Evolutionary conservation across 2,113 vertebrate species (phyloP).

Genomic region (Toxotes jaculatrix): DNA sequence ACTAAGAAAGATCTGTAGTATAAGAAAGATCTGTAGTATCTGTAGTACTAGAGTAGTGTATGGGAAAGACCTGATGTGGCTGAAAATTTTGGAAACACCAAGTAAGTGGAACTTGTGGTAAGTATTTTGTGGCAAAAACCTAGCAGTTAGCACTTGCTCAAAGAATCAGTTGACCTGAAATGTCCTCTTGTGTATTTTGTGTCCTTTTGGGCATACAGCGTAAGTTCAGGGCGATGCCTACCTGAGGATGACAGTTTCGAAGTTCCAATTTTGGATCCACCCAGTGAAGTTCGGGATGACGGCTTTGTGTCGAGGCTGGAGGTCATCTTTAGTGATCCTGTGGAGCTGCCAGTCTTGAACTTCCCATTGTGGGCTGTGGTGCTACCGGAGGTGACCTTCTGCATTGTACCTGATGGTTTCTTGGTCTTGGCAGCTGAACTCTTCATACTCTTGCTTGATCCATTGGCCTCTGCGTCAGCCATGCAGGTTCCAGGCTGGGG

Average conservation of each 20-base stretch:
- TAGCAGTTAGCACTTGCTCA: too few relatives aligned
- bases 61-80: not conserved
- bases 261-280: conserved; percentile 63
- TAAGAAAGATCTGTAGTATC: too few relatives aligned
- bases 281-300: conserved; percentile 52
- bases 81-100: not conserved
- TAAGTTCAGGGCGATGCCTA: conserved; percentile 8
- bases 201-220: too few relatives aligned
- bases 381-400: conserved; percentile 24
- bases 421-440: conserved; percentile 63
- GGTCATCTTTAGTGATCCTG: conserved; percentile 49
- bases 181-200: not conserved
- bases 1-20: too few relatives aligned
- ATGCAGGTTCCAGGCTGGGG: conserved; percentile 91
- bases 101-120: not conserved
- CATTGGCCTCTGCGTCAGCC: conserved; percentile 87
- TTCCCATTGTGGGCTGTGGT: conserved; percentile 54
- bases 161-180: not conserved
- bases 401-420: conserved; percentile 60
- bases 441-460: conserved; percentile 58
- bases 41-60: not conserved
- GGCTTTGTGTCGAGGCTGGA: conserved; percentile 74
- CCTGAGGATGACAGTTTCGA: conserved; percentile 62
- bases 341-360: conserved; percentile 62
- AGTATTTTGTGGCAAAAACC: too few relatives aligned